phyloP scores from a whole-genome alignment of 1,140 invertebrate genomes.

The Asbolus verrucosus region DNA sequence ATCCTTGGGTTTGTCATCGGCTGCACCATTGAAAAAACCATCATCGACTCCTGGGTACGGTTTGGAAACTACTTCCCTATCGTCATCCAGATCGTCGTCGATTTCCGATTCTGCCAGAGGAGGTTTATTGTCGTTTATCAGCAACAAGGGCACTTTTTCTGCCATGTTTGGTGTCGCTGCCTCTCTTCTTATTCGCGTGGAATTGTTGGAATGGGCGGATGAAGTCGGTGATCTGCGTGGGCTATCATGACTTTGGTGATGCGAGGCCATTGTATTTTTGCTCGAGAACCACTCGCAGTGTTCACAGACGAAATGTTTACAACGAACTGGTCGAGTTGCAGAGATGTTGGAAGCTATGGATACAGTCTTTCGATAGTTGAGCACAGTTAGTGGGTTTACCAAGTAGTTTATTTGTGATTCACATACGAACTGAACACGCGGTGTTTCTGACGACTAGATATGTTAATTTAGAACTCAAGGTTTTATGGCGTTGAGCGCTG shows the following conservation, averaged over 20 bases:
- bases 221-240: not conserved
- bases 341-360: constrained; percentile 2
- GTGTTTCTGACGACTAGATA: constrained; percentile 5
- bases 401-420: constrained; percentile 25
- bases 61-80: constrained; percentile 61
- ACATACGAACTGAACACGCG: constrained; percentile 15
- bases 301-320: not conserved
- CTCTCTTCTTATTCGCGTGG: constrained; percentile 1
- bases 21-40: constrained; percentile 64
- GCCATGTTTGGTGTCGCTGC: not conserved
- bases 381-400: constrained; percentile 18
- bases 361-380: not conserved
- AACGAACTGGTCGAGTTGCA: not conserved
- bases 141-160: constrained; percentile 13
- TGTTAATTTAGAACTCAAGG: constrained; percentile 23
- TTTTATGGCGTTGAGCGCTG: not conserved
- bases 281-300: no score
- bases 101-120: constrained; percentile 64
- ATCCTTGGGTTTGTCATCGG: constrained; percentile 41
- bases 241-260: not conserved
- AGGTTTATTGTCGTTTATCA: constrained; percentile 34
- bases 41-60: constrained; percentile 69
- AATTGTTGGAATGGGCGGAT: not conserved
- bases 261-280: no score
- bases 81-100: constrained; percentile 65